These are phyloP conservation scores for Sander vitreus DNA, from an alignment of 2,113 vertebrate species.

Conservation along the genomic window DNA sequence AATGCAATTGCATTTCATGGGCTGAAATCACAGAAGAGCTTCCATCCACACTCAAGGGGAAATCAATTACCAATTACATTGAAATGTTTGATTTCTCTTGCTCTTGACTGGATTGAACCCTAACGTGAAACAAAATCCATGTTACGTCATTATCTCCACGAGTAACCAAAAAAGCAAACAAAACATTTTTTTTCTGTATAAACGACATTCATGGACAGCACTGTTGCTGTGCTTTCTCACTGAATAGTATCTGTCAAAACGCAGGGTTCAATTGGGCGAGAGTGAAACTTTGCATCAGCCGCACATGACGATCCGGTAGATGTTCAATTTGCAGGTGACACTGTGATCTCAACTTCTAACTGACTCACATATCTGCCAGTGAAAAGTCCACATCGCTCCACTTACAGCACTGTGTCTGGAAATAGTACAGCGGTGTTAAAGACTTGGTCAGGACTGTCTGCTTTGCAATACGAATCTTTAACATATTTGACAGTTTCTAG, in stretches of 20 bases:
- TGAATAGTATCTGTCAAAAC: neutral
- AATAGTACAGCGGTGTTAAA: conserved; percentile 4
- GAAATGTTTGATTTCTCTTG: conserved; percentile 20
- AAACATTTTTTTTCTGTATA: neutral
- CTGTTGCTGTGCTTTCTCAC: neutral
- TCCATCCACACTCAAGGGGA: conserved; percentile 57
- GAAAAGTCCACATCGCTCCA: neutral
- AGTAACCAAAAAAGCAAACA: neutral
- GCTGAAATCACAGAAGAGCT: conserved; percentile 65
- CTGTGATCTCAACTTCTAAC: conserved; percentile 9
- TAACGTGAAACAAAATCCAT: neutral
- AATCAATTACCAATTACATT: conserved; percentile 67
- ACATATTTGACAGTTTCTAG: neutral
- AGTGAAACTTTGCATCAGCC: neutral
- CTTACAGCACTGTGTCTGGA: conserved; percentile 3
- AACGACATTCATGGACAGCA: neutral
- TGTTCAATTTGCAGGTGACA: conserved; percentile 41
- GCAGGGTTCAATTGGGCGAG: neutral
- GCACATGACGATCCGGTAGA: neutral
- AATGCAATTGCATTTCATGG: conserved; percentile 75
- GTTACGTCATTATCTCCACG: neutral
- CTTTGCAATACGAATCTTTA: neutral
- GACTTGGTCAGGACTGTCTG: neutral
- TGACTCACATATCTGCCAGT: conserved; percentile 18
- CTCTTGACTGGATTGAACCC: neutral